These are phyloP conservation scores for Hylaeus volcanicus DNA, from an alignment of 1,140 invertebrate genomes.

Conservation along the genomic window DNA sequence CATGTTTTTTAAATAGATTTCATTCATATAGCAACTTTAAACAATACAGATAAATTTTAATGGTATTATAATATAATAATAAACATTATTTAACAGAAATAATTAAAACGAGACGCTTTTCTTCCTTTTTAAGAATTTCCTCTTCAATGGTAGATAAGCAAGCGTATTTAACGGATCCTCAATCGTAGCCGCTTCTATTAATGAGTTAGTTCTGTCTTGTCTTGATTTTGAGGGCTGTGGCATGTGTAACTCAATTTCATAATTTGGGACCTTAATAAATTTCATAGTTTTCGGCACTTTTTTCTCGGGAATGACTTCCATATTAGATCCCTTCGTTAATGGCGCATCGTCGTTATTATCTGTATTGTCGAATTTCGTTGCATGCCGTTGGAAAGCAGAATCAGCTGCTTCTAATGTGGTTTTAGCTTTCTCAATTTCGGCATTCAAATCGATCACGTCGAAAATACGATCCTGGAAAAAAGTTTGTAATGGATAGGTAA, in stretches of 20 bases:
- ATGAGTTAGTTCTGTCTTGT: slow-evolving; percentile 63
- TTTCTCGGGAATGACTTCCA: slow-evolving; percentile 53
- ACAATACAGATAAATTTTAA: not conserved
- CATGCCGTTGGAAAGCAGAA: slow-evolving; percentile 71
- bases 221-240: slow-evolving; percentile 13
- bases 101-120: slow-evolving; percentile 75
- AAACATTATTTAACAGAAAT: not conserved
- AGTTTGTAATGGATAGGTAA: not conserved
- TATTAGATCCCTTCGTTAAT: slow-evolving; percentile 64
- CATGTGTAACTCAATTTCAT: slow-evolving; percentile 50
- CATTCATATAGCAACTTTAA: slow-evolving; percentile 19
- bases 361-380: slow-evolving; percentile 75
- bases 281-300: slow-evolving; percentile 60
- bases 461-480: slow-evolving; percentile 74
- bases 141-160: slow-evolving; percentile 56
- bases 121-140: slow-evolving; percentile 71
- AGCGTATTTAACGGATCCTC: slow-evolving; percentile 46
- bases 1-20: not conserved
- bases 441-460: slow-evolving; percentile 76
- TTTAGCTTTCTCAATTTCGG: slow-evolving; percentile 76
- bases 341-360: slow-evolving; percentile 57
- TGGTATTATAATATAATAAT: slow-evolving; percentile 2
- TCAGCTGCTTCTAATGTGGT: slow-evolving; percentile 72
- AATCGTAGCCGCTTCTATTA: slow-evolving; percentile 61
- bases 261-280: slow-evolving; percentile 66